These are phyloP conservation scores for Lypha dubia DNA, from an alignment of 2,888 invertebrate species.

Conservation along the genomic window DNA sequence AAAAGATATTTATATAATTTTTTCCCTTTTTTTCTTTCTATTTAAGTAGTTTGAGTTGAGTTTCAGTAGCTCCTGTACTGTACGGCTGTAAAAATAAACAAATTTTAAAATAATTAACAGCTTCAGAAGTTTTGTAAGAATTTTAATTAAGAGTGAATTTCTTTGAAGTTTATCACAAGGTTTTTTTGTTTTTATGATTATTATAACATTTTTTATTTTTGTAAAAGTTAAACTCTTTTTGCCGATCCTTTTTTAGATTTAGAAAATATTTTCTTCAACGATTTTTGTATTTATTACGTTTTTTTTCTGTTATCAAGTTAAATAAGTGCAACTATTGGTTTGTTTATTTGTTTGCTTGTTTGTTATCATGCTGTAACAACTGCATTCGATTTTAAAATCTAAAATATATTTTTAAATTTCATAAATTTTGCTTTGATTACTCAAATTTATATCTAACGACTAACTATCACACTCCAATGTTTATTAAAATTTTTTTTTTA, in stretches of 20 bases:
- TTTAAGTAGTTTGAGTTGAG: not conserved
- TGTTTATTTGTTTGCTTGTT: no score
- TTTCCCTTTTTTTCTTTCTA: no score
- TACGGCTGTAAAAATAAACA: not conserved
- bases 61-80: not conserved
- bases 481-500: constrained; percentile 27
- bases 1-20: no score
- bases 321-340: constrained; percentile 68
- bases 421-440: constrained; percentile 37
- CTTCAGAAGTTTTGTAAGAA: not conserved
- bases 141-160: not conserved
- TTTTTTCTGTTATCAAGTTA: constrained; percentile 40
- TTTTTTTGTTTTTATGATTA: not conserved
- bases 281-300: constrained; percentile 6
- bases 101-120: not conserved
- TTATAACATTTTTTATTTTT: not conserved
- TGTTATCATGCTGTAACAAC: constrained; percentile 57
- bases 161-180: constrained; percentile 11
- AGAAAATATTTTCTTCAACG: constrained; percentile 1
- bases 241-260: not conserved
- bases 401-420: constrained; percentile 50
- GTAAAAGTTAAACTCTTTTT: not conserved
- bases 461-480: constrained; percentile 75
- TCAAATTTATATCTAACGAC: constrained; percentile 71
- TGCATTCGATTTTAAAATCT: constrained; percentile 53